Base-by-base conservation (phyloP, 2,888 invertebrate genomes). In the Cremastinae sp. region DNA sequence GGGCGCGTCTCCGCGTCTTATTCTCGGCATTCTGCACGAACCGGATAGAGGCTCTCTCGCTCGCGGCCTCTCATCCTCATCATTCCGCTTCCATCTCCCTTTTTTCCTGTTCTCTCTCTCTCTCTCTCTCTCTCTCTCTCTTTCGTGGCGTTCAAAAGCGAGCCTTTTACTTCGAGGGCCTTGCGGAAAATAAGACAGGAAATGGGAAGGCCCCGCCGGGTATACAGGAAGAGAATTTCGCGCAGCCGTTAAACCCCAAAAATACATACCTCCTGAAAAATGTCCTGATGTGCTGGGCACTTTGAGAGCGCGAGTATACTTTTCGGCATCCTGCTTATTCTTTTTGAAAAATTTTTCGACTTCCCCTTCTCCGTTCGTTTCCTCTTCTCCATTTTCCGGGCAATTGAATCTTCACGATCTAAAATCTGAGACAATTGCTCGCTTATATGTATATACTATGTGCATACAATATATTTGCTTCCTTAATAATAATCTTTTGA, bases 21-120 rank as follows among this genome's bases (percentile, higher is more conserved):
- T 20, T 37, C 61, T 70, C 65, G 39, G 75, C 66, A 69, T 79
- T 56, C 55, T 58, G 69, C 70, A 69, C 74, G 56, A 66, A 79
- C 79, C 80, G 81, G 81, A 80, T 74, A 76, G 68, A 79, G 81
- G 80, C 49, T 75, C 68, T n/a, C n/a, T n/a, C n/a, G n/a, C n/a
- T n/a, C n/a, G n/a, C n/a, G n/a, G n/a, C n/a, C n/a, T n/a, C n/a
- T n/a, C 61, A 45, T 10, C 10, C 71, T 55, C 72, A 75, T 45
- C 72, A 73, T 73, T 62, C 9, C 10, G 7, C 41, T 71, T 22
- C 64, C 22, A 20, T 47, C 45, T 18, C 55, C 45, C 53, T 61
- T 41, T 4, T 51, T 16, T 14, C 35, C 3, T 47, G 7, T 22
- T 51, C 14, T 47, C 20, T 51, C 14, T 47, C 65, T 61, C 53